Conservation (phyloP, 1,140 invertebrate genomes). For the Theocolax elegans region DNA sequence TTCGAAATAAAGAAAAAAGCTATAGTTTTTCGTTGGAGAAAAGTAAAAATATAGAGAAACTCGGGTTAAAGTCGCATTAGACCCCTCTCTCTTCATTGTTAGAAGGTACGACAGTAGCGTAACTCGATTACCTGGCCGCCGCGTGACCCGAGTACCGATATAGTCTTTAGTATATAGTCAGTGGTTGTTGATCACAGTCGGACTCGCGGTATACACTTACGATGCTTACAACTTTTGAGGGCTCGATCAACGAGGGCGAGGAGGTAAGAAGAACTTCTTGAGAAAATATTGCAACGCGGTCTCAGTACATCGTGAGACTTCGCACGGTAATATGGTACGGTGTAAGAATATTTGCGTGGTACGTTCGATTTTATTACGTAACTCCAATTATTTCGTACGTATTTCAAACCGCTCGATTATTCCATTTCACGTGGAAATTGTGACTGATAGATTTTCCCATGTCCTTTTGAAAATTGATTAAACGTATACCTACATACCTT, state of each 20-base stretch:
- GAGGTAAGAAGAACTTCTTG: background rate
- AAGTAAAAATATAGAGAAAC: no score
- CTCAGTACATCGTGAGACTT: background rate
- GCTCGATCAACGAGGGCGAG: background rate
- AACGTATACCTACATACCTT: no score
- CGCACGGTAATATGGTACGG: constrained; percentile 5
- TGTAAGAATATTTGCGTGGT: background rate
- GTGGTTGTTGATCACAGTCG: background rate
- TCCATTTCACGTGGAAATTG: background rate
- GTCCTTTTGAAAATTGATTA: no score
- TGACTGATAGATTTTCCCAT: background rate
- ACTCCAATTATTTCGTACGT: no score
- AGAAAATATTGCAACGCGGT: background rate
- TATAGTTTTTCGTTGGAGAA: no score
- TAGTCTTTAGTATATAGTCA: background rate
- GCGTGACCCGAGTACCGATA: background rate
- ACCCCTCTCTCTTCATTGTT: no score
- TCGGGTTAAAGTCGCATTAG: no score
- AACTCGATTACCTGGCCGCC: constrained; percentile 25
- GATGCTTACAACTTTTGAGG: background rate
- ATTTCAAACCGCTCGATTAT: background rate
- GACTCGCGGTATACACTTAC: background rate
- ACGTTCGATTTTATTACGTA: no score
- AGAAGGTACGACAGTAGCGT: constrained; percentile 13
- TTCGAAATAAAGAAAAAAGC: no score